Evolutionary conservation across 2,888 invertebrate species (phyloP), one percentile per base, ranked within the genome.

Genomic region (Gastrophysa polygoni): DNA sequence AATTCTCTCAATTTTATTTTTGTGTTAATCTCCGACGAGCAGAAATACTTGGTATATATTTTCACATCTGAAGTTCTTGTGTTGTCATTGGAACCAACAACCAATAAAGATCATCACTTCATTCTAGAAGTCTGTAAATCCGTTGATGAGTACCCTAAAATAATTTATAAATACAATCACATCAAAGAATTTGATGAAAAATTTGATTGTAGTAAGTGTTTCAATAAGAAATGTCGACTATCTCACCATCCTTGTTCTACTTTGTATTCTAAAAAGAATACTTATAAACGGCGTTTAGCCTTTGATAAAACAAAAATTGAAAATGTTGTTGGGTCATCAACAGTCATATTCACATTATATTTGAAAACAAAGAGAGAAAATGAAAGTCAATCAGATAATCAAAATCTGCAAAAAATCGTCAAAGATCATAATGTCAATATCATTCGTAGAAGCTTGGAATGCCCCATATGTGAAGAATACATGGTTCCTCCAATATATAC

Each of bases 401-500:
- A n/a, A 17, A 17, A 16, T 2, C 44, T 18, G 16, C 6, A 6
- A n/a, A 14, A 14, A 16, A 16, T 7, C 5, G 4, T 44, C 44
- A 8, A 44, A 17, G 44, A 16, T n/a, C 7, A 44, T 18, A 44
- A 44, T 18, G 14, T 18, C 10, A 8, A 18, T 2, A 17, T 17
- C 3, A 17, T 44, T 5, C 16, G 44, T 17, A 4, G 10, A 17
- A 16, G 8, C 18, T 18, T 44, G 14, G 44, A 44, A 18, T 44
- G 44, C 17, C 44, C 44, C 0, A 34, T 59, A 1, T 59, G 59
- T 21, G 54, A 24, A 8, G 44, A 44, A 44, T 44, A 17, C n/a
- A 17, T 44, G 17, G 3, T 8, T n/a, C 16, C n/a, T n/a, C 5
- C n/a, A 5, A 44, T 44, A 10, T 44, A 17, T 18, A 16, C 18